These are phyloP conservation scores for Diorhabda carinulata DNA, from an alignment of 1,140 invertebrate species.

Conservation along the genomic window DNA sequence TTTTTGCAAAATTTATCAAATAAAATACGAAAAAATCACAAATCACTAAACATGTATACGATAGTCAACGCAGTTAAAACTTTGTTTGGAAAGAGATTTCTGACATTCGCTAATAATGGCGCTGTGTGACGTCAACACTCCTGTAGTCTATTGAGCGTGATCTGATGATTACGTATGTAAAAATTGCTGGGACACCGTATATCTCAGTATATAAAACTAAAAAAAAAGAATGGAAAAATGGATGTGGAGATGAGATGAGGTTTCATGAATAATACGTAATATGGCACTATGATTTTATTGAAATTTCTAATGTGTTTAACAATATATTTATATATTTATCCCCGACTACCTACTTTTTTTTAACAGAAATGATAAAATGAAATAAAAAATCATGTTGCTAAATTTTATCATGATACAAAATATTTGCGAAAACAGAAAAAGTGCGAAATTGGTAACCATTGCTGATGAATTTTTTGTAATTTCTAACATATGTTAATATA, in stretches of 20 bases:
- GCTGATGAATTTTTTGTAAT: constrained; percentile 5
- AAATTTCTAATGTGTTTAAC: constrained; percentile 45
- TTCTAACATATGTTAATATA: background rate
- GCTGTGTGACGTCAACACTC: no score
- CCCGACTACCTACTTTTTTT: constrained; percentile 9
- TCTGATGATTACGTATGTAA: background rate
- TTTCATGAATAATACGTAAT: constrained; percentile 46
- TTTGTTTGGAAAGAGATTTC: no score
- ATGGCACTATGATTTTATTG: constrained; percentile 51
- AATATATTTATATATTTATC: constrained; percentile 16
- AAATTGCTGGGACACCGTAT: background rate
- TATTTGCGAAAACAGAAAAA: constrained; percentile 23
- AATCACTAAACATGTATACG: no score
- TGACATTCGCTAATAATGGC: no score
- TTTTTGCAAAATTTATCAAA: no score
- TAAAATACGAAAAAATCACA: no score
- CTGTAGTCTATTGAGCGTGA: no score
- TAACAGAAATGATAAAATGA: constrained; percentile 26
- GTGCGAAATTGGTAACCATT: constrained; percentile 11
- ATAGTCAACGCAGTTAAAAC: no score
- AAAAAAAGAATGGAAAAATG: constrained; percentile 20
- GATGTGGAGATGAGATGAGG: constrained; percentile 29
- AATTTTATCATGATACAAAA: constrained; percentile 4
- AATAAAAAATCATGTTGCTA: constrained; percentile 24
- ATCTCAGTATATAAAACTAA: background rate